These are phyloP conservation scores for Steromphala cineraria DNA, from an alignment of 2,888 invertebrate species.

Conservation along the genomic window DNA sequence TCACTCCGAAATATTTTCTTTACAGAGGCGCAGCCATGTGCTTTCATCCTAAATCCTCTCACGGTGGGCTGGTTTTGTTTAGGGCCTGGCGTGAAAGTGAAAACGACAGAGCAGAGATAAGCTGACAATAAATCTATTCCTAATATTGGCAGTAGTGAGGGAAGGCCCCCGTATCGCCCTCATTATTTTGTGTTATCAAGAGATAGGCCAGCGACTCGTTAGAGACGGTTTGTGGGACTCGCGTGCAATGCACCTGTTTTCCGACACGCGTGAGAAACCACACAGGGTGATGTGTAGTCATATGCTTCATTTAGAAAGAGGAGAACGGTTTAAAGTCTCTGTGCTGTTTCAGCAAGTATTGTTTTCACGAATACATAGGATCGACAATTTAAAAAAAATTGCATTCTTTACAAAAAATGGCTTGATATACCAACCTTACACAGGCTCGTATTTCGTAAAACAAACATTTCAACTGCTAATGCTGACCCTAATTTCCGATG, in stretches of 20 bases:
- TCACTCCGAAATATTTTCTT: no score
- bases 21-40: background rate
- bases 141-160: constrained; percentile 11
- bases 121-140: constrained; percentile 14
- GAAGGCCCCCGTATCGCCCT: background rate
- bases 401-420: no score
- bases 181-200: background rate
- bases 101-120: constrained; percentile 7
- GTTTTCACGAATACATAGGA: no score
- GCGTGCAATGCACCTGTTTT: background rate
- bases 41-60: background rate
- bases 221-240: background rate
- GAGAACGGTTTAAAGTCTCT: no score
- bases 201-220: background rate
- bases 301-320: no score
- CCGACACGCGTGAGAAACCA: constrained; percentile 4
- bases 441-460: no score
- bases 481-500: no score
- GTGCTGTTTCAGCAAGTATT: no score
- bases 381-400: no score
- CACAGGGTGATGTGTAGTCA: background rate
- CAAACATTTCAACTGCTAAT: no score
- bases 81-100: constrained; percentile 1
- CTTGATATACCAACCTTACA: no score
- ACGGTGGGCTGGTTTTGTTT: background rate